Evolutionary conservation across 2,797 vertebrate species (phyloP).

Genomic region (Taenioides sp.): DNA sequence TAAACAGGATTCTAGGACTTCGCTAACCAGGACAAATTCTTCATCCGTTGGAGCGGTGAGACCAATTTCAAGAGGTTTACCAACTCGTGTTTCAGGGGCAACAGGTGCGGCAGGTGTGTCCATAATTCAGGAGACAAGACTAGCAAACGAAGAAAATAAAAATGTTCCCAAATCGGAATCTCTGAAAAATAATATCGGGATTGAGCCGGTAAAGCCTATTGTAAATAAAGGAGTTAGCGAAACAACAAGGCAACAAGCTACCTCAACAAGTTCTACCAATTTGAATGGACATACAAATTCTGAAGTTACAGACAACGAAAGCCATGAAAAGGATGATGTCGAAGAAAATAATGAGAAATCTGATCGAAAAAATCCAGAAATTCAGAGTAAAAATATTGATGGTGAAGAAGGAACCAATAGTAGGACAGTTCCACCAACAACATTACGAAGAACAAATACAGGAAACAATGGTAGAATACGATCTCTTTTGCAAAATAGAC

Average conservation of each 20-base stretch:
- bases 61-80: slow-evolving; percentile 51
- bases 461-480: slow-evolving; percentile 65
- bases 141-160: slow-evolving; percentile 62
- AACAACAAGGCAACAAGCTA: slow-evolving; percentile 55
- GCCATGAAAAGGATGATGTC: slow-evolving; percentile 53
- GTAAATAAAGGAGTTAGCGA: slow-evolving; percentile 40
- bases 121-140: slow-evolving; percentile 67
- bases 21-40: slow-evolving; percentile 63
- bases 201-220: slow-evolving; percentile 50
- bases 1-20: slow-evolving; percentile 62
- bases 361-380: slow-evolving; percentile 57
- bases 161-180: slow-evolving; percentile 56
- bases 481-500: slow-evolving; percentile 64
- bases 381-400: slow-evolving; percentile 53
- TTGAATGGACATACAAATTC: slow-evolving; percentile 49
- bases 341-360: slow-evolving; percentile 44
- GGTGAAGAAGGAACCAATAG: slow-evolving; percentile 40
- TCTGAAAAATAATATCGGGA: slow-evolving; percentile 54
- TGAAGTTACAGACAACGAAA: slow-evolving; percentile 43
- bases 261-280: slow-evolving; percentile 41
- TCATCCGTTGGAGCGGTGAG: slow-evolving; percentile 71
- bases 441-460: slow-evolving; percentile 51
- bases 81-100: slow-evolving; percentile 61
- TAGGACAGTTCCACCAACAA: slow-evolving; percentile 46
- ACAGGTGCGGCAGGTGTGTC: slow-evolving; percentile 60